Conservation (phyloP, 1,140 invertebrate genomes). For the Apis cerana region DNA sequence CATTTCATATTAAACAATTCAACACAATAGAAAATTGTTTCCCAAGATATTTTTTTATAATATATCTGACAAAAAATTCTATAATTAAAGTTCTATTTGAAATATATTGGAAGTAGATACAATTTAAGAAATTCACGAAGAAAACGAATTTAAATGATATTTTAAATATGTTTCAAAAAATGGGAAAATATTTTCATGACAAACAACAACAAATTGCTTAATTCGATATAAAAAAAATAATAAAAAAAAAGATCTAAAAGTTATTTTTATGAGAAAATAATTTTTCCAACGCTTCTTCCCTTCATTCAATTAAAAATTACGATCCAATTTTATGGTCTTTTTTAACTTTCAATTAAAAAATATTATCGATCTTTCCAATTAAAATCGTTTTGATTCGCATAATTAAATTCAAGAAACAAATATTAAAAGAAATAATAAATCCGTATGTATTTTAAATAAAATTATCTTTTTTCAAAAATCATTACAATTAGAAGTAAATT, state of each 20-base stretch:
- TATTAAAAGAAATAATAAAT: no score
- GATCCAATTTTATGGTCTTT: neutral
- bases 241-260: neutral
- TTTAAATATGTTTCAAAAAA: neutral
- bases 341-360: neutral
- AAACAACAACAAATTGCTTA: neutral
- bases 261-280: neutral
- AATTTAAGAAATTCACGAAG: no score
- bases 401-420: no score
- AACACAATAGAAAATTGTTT: no score
- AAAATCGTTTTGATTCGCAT: neutral
- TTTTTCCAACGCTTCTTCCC: neutral
- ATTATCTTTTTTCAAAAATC: neutral
- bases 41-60: no score
- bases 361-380: neutral
- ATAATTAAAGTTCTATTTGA: no score
- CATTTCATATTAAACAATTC: no score
- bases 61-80: no score
- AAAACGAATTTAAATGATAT: neutral
- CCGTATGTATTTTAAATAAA: no score
- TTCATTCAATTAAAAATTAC: neutral
- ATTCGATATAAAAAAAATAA: neutral
- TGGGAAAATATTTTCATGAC: neutral
- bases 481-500: neutral
- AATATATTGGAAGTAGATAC: no score